Percentiles rank a stretch among this genome's conserved stretches.
Conservation (phyloP, 2,113 vertebrate species). For the Petroica traversi region DNA sequence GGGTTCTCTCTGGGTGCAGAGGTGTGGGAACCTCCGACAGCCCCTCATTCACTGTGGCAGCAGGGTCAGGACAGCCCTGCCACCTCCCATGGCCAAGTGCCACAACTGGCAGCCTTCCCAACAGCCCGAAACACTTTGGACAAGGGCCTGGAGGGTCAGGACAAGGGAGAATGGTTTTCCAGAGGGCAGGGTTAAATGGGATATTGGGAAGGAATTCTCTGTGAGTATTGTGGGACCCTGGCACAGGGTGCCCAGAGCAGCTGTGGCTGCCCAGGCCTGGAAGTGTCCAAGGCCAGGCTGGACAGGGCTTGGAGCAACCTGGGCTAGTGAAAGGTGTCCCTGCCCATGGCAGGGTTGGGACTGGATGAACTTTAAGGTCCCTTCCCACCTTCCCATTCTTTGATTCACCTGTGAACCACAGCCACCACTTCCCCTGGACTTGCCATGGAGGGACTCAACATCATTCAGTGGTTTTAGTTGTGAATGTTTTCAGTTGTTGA, state of each 20-base stretch:
- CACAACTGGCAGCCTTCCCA: not conserved
- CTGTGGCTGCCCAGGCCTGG: not conserved
- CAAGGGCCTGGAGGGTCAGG: not conserved
- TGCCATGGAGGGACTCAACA: not conserved
- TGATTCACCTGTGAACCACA: not conserved
- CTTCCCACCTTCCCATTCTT: not conserved
- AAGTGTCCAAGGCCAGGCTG: not conserved
- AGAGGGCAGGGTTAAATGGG: not conserved
- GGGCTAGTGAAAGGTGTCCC: not conserved
- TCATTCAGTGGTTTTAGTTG: accelerated
- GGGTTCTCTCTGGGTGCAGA: accelerated
- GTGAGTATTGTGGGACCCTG: accelerated
- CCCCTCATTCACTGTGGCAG: not conserved
- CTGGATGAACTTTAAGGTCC: not conserved
- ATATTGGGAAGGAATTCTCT: not conserved
- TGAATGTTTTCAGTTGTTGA: not conserved
- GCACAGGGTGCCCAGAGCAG: not conserved
- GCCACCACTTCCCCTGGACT: not conserved
- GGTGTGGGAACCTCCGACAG: not conserved
- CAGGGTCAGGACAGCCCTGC: not conserved
- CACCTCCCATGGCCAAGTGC: accelerated
- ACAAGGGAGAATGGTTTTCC: not conserved
- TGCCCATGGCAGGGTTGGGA: accelerated
- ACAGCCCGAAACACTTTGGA: not conserved
- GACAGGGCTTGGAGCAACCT: accelerated